Percentiles rank a stretch among this genome's conserved stretches.
phyloP scores from a whole-genome alignment of 92 coral and sea anemone genomes.

The Porites evermanni region DNA sequence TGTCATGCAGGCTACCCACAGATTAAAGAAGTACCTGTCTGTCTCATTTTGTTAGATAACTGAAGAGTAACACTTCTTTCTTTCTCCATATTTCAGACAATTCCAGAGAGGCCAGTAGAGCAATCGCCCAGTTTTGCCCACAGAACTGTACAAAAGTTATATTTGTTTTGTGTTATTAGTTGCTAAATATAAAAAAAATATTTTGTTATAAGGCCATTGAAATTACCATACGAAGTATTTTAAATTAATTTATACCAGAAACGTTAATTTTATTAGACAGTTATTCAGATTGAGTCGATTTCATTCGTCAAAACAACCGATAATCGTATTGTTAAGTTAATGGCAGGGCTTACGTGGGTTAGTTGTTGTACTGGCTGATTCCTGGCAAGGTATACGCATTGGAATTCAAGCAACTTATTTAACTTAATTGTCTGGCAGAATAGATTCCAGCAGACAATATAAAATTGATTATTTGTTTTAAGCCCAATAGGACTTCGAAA shows the following conservation, averaged over 20 bases:
- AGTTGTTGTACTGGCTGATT: slow-evolving; percentile 6
- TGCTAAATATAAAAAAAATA: neutral
- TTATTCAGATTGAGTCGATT: slow-evolving; percentile 11
- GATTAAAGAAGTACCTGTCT: too few species aligned
- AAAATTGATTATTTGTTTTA: neutral
- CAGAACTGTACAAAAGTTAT: slow-evolving; percentile 39
- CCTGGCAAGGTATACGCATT: neutral
- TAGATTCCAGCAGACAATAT: neutral
- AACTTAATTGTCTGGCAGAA: neutral
- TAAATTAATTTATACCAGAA: slow-evolving; percentile 19
- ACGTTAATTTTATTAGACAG: neutral
- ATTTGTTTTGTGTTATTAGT: slow-evolving; percentile 6
- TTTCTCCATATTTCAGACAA: slow-evolving; percentile 44
- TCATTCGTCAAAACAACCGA: neutral
- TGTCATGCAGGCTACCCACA: too few species aligned
- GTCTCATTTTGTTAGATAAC: too few species aligned
- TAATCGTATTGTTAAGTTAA: neutral
- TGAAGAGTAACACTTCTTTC: neutral
- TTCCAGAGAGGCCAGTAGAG: slow-evolving; percentile 62
- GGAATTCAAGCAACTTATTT: neutral
- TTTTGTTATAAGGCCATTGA: neutral
- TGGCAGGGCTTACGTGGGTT: slow-evolving; percentile 14
- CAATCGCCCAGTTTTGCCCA: slow-evolving; percentile 57
- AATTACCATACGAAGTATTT: neutral
- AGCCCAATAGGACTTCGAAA: neutral